Evolutionary conservation across 2,113 vertebrate genomes (phyloP).

Genomic region (Pithys albifrons): DNA sequence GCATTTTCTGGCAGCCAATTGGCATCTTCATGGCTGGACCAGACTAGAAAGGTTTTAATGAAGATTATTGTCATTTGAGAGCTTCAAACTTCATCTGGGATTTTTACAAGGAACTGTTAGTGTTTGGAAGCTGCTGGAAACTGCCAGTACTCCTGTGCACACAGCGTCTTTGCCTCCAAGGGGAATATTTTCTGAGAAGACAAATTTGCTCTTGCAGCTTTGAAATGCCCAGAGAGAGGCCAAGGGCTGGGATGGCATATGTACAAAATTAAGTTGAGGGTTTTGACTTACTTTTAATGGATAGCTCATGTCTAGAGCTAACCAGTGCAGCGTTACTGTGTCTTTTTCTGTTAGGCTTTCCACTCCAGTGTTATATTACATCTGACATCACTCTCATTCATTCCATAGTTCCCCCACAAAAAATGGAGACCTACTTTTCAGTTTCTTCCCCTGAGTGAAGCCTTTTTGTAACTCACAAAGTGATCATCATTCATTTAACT

Average conservation of each 20-base stretch:
- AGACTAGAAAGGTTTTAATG: not conserved
- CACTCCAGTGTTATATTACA: slow-evolving; percentile 39
- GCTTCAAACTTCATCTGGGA: not conserved
- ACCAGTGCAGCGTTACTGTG: not conserved
- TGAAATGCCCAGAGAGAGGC: not conserved
- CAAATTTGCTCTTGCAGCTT: slow-evolving; percentile 32
- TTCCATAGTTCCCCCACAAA: slow-evolving; percentile 20
- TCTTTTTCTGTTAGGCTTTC: slow-evolving; percentile 45
- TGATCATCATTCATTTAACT: slow-evolving; percentile 1
- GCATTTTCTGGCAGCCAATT: not conserved
- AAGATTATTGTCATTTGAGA: not conserved
- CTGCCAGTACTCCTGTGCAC: not conserved
- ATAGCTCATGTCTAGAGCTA: slow-evolving; percentile 22
- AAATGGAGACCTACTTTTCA: slow-evolving; percentile 45
- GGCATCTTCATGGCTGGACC: not conserved
- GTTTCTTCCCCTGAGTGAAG: not conserved
- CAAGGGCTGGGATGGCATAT: not conserved
- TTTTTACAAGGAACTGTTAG: not conserved
- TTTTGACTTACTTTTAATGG: slow-evolving; percentile 53
- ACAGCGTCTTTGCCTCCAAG: not conserved
- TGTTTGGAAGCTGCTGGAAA: not conserved
- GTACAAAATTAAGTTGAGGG: slow-evolving; percentile 18
- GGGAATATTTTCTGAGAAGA: not conserved
- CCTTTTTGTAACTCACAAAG: not conserved
- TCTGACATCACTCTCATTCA: slow-evolving; percentile 37